Conservation (phyloP, 2,888 invertebrate species). For the Morinoia aosen region DNA sequence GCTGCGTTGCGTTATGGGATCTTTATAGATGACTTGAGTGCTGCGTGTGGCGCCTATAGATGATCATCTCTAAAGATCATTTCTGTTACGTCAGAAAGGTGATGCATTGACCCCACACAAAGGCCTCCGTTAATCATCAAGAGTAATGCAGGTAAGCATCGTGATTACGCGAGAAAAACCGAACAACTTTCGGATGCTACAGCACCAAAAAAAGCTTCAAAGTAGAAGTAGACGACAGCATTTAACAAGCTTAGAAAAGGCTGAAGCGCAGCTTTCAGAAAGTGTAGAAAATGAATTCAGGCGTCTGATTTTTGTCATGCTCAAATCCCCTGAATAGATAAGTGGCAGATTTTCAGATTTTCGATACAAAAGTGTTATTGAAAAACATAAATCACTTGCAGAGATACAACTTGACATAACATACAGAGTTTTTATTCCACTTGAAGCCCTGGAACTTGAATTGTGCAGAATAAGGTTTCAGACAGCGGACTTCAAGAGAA, state of each 20-base stretch:
- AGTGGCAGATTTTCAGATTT: neutral
- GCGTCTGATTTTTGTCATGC: neutral
- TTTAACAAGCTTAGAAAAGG: neutral
- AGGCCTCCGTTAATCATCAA: neutral
- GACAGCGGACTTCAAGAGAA: neutral
- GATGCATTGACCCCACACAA: neutral
- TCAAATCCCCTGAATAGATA: neutral
- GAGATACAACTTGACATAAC: neutral
- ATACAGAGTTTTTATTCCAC: neutral
- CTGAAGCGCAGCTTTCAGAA: neutral
- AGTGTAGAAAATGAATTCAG: neutral
- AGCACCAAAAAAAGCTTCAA: neutral
- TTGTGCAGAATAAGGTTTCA: neutral
- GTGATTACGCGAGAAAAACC: neutral
- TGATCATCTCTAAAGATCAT: neutral
- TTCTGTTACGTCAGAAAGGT: neutral
- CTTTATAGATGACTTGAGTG: conserved; percentile 28
- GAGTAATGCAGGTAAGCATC: neutral
- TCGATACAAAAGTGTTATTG: neutral
- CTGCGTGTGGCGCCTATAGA: neutral
- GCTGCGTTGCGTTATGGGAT: neutral
- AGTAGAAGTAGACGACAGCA: neutral
- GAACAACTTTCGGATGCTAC: neutral
- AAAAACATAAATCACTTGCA: too few species aligned
- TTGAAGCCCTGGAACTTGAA: neutral